Conservation (phyloP, 2,888 invertebrate species). For the Diachrysia chrysitis region DNA sequence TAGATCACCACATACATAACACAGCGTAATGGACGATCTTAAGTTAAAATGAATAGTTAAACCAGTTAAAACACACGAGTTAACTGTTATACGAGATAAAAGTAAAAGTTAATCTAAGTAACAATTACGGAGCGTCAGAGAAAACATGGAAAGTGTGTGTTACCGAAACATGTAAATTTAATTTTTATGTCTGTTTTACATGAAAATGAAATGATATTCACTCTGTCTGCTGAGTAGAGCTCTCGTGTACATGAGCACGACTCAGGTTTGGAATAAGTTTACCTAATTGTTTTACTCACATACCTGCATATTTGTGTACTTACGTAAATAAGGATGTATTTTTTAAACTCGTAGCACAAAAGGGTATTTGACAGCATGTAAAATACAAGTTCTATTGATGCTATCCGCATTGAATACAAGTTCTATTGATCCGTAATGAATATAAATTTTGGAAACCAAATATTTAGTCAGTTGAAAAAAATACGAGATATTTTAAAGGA, state of each 20-base stretch:
- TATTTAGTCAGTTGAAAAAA: too few relatives aligned
- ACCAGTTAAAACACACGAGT: slow-evolving; percentile 13
- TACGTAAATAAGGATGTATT: neutral
- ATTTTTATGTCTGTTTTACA: slow-evolving; percentile 9
- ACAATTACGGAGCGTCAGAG: slow-evolving; percentile 47
- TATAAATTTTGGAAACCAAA: too few relatives aligned
- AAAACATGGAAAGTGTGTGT: slow-evolving; percentile 52
- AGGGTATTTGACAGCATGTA: too few relatives aligned
- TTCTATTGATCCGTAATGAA: too few relatives aligned
- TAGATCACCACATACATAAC: slow-evolving; percentile 6
- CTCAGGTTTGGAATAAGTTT: neutral
- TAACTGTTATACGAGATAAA: slow-evolving; percentile 35
- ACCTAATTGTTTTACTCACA: neutral
- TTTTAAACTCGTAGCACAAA: too few relatives aligned
- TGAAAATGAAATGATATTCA: neutral
- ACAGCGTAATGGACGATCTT: slow-evolving; percentile 9
- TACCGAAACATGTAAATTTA: slow-evolving; percentile 42
- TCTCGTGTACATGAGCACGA: neutral
- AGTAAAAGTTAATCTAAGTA: slow-evolving; percentile 53
- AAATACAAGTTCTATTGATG: too few relatives aligned
- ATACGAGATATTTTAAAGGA: too few relatives aligned
- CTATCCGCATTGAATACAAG: too few relatives aligned
- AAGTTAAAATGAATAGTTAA: slow-evolving; percentile 15
- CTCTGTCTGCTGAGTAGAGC: neutral
- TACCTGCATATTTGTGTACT: neutral